Base-by-base conservation (phyloP, 2,888 invertebrate species). In the Frankliniella intonsa region DNA sequence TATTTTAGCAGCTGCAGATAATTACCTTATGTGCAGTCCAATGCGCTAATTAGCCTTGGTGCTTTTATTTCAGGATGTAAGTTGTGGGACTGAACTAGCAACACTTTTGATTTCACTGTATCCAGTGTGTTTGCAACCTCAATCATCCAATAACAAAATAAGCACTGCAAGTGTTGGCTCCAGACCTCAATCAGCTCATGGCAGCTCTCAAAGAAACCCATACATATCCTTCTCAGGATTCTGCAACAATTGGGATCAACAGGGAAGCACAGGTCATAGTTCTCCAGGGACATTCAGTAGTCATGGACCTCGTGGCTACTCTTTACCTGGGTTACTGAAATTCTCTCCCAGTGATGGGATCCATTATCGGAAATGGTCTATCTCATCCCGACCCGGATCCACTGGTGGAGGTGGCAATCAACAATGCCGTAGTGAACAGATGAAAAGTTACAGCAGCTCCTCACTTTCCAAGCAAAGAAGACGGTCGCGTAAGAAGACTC, bases 31-130 rank as follows among this genome's bases (percentile, higher is more conserved):
- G 19, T 80, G 17, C n/a, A 50, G 9, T 27, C 80, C 27, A 9
- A 25, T 3, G 50, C 62, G 17, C 80, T n/a, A 83, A 62, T n/a
- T 69, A 11, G n/a, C 51, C 10, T 62, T 25, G 65, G 27, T 83
- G 81, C 83, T 82, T 83, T 81, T 82, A 69, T 8, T 87, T 84
- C 3, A 91, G 88, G 91, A 91, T 8, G 86, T 92, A 50, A 91
- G 91, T 19, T 92, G 92, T 86, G 91, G 90, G 83, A 90, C 91
- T 3, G 92, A 92, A 86, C 87, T 92, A 84, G 90, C 91, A 83
- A 90, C 91, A 12, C 89, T 92, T 80, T 88, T 92, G 82, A 89
- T 91, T 76, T 91, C 92, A 86, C 85, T 92, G 84, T 91, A 90
- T 83, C 88, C 88, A 0, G 86, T 89, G 10, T 50, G 85, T 85